Evolutionary conservation across 2,888 invertebrate genomes (phyloP).

Genomic region (Orthosia gracilis): DNA sequence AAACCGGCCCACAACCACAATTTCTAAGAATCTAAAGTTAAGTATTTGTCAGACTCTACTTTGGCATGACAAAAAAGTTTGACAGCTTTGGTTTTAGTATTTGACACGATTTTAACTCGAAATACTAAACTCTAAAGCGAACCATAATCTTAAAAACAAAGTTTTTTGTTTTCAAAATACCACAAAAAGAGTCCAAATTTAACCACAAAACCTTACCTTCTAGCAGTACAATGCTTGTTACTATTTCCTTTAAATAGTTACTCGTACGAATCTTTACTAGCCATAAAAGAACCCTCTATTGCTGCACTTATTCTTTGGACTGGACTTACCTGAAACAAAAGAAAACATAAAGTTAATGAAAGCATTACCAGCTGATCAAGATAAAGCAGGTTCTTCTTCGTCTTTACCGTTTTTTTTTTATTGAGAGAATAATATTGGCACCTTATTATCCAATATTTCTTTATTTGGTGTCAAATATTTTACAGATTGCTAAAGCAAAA

Average conservation of each 20-base stretch:
- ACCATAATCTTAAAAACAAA: too few species aligned
- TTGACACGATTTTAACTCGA: too few species aligned
- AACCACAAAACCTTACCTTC: constrained; percentile 8
- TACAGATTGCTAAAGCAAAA: too few species aligned
- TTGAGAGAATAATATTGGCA: constrained; percentile 7
- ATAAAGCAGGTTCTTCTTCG: constrained; percentile 27
- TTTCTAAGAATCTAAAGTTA: too few species aligned
- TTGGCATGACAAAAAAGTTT: too few species aligned
- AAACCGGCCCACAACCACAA: too few species aligned
- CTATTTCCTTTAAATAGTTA: background rate
- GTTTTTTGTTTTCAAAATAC: too few species aligned
- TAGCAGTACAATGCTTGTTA: too few species aligned
- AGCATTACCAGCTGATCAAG: constrained; percentile 62
- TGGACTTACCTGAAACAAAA: constrained; percentile 76
- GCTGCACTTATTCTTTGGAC: constrained; percentile 51
- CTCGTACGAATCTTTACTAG: constrained; percentile 4
- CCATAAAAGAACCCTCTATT: constrained; percentile 37
- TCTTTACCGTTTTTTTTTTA: constrained; percentile 22
- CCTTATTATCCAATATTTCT: background rate
- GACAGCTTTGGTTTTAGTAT: too few species aligned
- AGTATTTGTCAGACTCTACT: too few species aligned
- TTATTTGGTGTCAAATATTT: background rate
- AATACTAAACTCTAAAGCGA: too few species aligned
- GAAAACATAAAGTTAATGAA: constrained; percentile 67
- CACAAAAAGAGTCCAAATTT: too few species aligned